phyloP scores from a whole-genome alignment of 2,113 vertebrate species.

The Takifugu flavidus region DNA sequence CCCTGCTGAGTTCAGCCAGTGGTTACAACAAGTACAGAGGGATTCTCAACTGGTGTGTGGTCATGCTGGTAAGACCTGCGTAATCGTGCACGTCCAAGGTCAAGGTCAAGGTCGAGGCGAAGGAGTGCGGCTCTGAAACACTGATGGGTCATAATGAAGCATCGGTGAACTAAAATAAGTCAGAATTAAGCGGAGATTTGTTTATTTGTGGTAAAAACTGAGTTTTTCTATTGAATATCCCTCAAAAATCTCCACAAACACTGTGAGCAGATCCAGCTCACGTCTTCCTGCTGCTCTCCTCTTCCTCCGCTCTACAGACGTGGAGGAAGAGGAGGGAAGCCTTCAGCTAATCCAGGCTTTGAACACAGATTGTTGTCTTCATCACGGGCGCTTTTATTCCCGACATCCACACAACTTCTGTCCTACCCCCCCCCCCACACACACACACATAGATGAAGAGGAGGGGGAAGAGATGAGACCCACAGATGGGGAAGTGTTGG shows the following conservation, averaged over 20 bases:
- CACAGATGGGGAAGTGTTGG: not conserved
- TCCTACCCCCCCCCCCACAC: conserved; percentile 4
- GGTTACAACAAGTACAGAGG: conserved; percentile 90
- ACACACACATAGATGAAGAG: conserved; percentile 4
- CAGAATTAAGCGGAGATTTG: not conserved
- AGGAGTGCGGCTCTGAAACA: too few species aligned
- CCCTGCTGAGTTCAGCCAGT: conserved; percentile 85
- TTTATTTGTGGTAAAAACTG: not conserved
- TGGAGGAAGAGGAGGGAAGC: conserved; percentile 24
- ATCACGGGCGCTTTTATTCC: conserved; percentile 43
- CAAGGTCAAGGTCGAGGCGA: too few species aligned
- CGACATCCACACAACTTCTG: conserved; percentile 36
- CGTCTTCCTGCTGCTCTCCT: conserved; percentile 2
- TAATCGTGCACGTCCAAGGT: not conserved
- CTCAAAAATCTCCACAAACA: not conserved
- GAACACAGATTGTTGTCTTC: conserved; percentile 55
- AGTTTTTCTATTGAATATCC: not conserved
- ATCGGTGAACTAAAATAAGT: too few species aligned
- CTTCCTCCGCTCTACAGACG: not conserved
- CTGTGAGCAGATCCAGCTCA: not conserved
- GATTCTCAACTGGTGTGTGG: conserved; percentile 91
- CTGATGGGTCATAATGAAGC: too few species aligned
- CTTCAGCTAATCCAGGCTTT: conserved; percentile 56
- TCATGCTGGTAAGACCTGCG: conserved; percentile 85
- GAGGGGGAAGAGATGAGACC: conserved; percentile 3